These are phyloP conservation scores for Pithys albifrons DNA, from an alignment of 2,113 vertebrate genomes.

Conservation along the genomic window DNA sequence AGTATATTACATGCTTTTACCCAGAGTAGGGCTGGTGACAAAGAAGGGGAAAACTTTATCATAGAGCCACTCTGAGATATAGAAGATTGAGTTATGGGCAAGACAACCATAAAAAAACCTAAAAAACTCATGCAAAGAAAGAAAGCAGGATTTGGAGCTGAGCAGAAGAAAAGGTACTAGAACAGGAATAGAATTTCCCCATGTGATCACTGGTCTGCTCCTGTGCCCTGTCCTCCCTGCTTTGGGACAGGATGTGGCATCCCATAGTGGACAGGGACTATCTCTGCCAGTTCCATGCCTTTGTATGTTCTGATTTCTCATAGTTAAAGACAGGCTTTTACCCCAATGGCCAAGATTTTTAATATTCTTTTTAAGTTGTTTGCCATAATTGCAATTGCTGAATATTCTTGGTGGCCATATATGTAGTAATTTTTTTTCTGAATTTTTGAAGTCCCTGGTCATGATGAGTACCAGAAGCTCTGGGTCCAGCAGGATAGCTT, in stretches of 20 bases:
- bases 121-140: neutral
- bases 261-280: neutral
- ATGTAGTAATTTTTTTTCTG: neutral
- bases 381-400: neutral
- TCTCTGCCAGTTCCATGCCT: neutral
- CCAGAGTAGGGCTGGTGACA: neutral
- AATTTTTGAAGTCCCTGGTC: neutral
- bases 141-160: neutral
- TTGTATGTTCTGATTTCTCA: neutral
- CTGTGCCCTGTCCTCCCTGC: neutral
- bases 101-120: neutral
- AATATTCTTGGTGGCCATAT: neutral
- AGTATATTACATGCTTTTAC: conserved; percentile 41
- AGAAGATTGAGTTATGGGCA: neutral
- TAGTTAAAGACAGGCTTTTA: neutral
- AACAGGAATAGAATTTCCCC: neutral
- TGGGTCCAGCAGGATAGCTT: neutral
- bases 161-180: neutral
- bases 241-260: neutral
- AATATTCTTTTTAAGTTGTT: neutral
- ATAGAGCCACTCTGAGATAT: neutral
- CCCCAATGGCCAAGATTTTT: neutral
- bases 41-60: conserved; percentile 22
- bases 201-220: accelerated
- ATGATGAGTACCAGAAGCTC: neutral